Percentiles rank a stretch among this genome's conserved stretches.
Conservation (phyloP, 2,888 invertebrate species). For the Prosapia bicincta region DNA sequence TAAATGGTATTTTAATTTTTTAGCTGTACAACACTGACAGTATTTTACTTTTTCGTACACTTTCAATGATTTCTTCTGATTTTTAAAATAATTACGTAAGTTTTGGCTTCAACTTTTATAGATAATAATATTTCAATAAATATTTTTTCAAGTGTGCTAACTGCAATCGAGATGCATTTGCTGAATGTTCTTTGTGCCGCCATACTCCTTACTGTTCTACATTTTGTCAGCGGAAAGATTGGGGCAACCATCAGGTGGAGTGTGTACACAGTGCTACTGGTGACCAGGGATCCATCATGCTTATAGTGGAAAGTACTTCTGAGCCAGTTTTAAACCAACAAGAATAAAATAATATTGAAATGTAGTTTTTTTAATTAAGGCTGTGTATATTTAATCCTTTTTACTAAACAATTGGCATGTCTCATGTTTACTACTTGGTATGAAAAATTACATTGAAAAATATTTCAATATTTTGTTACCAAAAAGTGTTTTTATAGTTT, state of each 20-base stretch:
- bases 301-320: constrained; percentile 69
- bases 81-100: too few relatives aligned
- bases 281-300: constrained; percentile 73
- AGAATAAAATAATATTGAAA: constrained; percentile 27
- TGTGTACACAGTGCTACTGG: constrained; percentile 67
- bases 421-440: too few relatives aligned
- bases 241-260: constrained; percentile 82
- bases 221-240: constrained; percentile 87
- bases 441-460: too few relatives aligned
- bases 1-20: too few relatives aligned
- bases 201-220: constrained; percentile 86
- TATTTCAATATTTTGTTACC: too few relatives aligned
- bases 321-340: constrained; percentile 37
- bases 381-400: not conserved
- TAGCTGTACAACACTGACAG: too few relatives aligned
- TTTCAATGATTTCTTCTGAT: too few relatives aligned
- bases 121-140: too few relatives aligned
- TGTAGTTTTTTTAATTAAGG: not conserved
- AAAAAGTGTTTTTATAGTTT: too few relatives aligned
- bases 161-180: constrained; percentile 82
- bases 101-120: too few relatives aligned
- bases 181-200: constrained; percentile 82
- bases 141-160: constrained; percentile 73
- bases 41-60: too few relatives aligned
- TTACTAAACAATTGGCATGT: too few relatives aligned